Conservation (phyloP, 1,140 invertebrate species). For the Metopolophium dirhodum region DNA sequence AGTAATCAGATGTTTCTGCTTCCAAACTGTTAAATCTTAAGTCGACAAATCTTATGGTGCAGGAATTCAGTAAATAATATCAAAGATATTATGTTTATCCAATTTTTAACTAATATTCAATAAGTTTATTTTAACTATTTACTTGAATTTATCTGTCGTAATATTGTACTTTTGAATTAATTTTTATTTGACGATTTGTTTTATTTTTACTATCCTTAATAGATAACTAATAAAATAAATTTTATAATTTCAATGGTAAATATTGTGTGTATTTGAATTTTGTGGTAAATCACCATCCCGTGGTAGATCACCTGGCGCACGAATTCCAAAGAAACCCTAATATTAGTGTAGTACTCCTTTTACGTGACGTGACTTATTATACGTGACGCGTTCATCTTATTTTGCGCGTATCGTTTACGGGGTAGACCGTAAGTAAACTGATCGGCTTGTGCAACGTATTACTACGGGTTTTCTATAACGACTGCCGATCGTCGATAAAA, state of each 20-base stretch:
- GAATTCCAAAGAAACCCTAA: neutral
- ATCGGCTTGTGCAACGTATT: neutral
- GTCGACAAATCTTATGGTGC: no score
- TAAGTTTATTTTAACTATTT: no score
- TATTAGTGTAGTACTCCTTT: neutral
- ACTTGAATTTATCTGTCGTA: no score
- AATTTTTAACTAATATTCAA: no score
- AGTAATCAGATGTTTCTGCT: no score
- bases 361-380: no score
- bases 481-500: neutral
- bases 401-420: neutral
- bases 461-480: neutral
- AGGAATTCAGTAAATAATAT: no score
- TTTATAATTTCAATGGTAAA: neutral
- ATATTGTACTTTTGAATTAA: no score
- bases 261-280: neutral
- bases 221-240: no score
- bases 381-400: neutral
- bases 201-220: neutral
- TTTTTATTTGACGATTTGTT: neutral
- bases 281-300: no score
- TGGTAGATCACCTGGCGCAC: neutral
- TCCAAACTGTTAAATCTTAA: no score
- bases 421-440: neutral
- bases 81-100: no score